Conservation (phyloP, 2,888 invertebrate species). For the Leptothorax acervorum region DNA sequence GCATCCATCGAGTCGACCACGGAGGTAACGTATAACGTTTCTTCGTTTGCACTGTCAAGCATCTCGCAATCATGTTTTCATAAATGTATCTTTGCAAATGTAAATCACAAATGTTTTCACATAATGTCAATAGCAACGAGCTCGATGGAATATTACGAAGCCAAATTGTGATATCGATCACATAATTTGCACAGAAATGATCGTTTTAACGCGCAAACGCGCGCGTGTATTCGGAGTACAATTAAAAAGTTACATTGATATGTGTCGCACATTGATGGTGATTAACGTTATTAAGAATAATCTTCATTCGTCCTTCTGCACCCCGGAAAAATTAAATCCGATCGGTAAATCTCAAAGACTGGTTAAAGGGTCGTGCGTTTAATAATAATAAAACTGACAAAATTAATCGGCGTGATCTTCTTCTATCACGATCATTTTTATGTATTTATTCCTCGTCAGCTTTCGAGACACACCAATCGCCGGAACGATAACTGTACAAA, state of each 20-base stretch:
- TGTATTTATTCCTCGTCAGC: conserved; percentile 47
- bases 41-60: conserved; percentile 20
- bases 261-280: conserved; percentile 1
- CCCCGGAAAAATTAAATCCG: neutral
- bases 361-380: conserved; percentile 74
- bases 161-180: conserved; percentile 21
- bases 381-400: conserved; percentile 20
- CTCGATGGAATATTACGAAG: conserved; percentile 19
- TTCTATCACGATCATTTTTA: conserved; percentile 58
- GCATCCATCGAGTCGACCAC: conserved; percentile 92
- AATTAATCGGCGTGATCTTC: conserved; percentile 3
- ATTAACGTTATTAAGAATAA: conserved; percentile 14
- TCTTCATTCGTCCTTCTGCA: conserved; percentile 3
- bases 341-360: conserved; percentile 63
- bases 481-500: neutral
- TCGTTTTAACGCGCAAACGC: conserved; percentile 19
- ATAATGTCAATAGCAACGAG: conserved; percentile 18
- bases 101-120: conserved; percentile 37
- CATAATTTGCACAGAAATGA: conserved; percentile 27
- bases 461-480: neutral
- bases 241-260: conserved; percentile 24
- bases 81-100: conserved; percentile 43
- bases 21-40: conserved; percentile 86
- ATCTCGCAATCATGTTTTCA: conserved; percentile 36
- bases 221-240: neutral